phyloP scores from a whole-genome alignment of 2,888 invertebrate species.

The Macropis europaea region DNA sequence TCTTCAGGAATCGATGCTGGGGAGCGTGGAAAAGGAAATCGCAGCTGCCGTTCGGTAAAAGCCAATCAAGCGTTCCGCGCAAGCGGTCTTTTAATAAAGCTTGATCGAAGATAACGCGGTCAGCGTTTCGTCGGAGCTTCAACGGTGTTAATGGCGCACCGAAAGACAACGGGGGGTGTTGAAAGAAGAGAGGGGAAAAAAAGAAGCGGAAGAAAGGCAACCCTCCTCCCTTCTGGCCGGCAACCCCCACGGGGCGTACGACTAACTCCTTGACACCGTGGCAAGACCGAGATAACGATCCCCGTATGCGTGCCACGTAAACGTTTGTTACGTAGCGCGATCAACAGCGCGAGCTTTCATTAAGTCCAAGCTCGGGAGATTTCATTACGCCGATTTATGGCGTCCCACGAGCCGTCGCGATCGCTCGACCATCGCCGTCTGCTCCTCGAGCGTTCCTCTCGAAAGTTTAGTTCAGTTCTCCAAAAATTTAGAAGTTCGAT shows the following conservation, averaged over 20 bases:
- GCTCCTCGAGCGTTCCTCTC: too few relatives aligned
- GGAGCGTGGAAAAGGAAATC: neutral
- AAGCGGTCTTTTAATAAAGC: slow-evolving; percentile 65
- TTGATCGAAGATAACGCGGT: slow-evolving; percentile 58
- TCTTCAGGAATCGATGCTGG: neutral
- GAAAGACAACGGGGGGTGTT: slow-evolving; percentile 63
- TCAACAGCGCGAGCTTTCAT: slow-evolving; percentile 52
- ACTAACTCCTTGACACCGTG: slow-evolving; percentile 72
- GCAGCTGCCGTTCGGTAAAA: slow-evolving; percentile 56
- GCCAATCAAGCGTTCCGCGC: slow-evolving; percentile 62
- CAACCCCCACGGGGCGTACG: slow-evolving; percentile 48
- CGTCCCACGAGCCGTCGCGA: slow-evolving; percentile 39
- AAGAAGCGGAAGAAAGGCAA: slow-evolving; percentile 27
- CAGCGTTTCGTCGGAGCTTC: slow-evolving; percentile 28
- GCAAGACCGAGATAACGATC: slow-evolving; percentile 75
- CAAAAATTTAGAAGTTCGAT: too few relatives aligned
- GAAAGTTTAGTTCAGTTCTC: too few relatives aligned
- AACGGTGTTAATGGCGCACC: slow-evolving; percentile 66
- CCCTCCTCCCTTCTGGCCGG: slow-evolving; percentile 26
- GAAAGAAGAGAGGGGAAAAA: slow-evolving; percentile 5
- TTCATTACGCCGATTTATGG: slow-evolving; percentile 73
- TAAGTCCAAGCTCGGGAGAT: slow-evolving; percentile 58
- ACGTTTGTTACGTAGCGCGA: slow-evolving; percentile 71
- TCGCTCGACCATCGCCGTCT: neutral
- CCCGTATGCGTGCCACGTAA: slow-evolving; percentile 73